A percentile compares a stretch with the other conserved stretches of the same genome.
Evolutionary conservation across 1,140 invertebrate genomes (phyloP).

Genomic region (Asbolus verrucosus): DNA sequence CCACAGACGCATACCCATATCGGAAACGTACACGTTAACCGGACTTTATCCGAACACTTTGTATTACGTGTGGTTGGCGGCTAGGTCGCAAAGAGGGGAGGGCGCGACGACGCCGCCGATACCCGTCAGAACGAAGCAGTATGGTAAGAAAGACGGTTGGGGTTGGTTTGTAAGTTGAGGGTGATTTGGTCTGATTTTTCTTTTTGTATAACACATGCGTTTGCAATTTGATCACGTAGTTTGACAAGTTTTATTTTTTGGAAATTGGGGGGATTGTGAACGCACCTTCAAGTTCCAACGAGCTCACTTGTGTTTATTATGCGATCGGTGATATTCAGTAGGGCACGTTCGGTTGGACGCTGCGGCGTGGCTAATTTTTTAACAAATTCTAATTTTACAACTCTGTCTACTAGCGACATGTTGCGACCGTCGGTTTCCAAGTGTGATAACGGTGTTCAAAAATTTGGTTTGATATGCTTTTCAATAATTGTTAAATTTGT

Average conservation of each 20-base stretch:
- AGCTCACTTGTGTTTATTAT: no score
- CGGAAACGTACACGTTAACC: slow-evolving; percentile 86
- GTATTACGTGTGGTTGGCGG: slow-evolving; percentile 96
- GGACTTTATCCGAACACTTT: slow-evolving; percentile 94
- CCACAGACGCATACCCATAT: slow-evolving; percentile 81
- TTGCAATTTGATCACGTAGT: slow-evolving; percentile 26
- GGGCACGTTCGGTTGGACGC: no score
- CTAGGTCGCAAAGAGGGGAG: slow-evolving; percentile 90
- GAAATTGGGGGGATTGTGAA: neutral
- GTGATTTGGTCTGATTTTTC: slow-evolving; percentile 31
- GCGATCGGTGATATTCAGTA: neutral
- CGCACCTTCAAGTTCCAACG: neutral
- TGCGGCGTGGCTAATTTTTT: no score
- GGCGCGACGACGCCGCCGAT: slow-evolving; percentile 95
- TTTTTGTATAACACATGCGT: slow-evolving; percentile 37
- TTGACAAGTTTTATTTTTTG: slow-evolving; percentile 7
- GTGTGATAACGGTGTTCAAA: no score
- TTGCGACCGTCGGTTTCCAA: no score
- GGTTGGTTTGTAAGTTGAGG: slow-evolving; percentile 17
- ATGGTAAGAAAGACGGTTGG: slow-evolving; percentile 81
- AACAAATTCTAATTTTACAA: no score
- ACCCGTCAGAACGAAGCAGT: slow-evolving; percentile 94
- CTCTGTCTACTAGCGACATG: no score
- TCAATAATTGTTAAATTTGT: no score
- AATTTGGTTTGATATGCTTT: no score